A percentile compares a stretch with the other conserved stretches of the same genome.
These are phyloP conservation scores for Antheraea mylitta DNA, from an alignment of 1,140 invertebrate genomes.

Conservation along the genomic window DNA sequence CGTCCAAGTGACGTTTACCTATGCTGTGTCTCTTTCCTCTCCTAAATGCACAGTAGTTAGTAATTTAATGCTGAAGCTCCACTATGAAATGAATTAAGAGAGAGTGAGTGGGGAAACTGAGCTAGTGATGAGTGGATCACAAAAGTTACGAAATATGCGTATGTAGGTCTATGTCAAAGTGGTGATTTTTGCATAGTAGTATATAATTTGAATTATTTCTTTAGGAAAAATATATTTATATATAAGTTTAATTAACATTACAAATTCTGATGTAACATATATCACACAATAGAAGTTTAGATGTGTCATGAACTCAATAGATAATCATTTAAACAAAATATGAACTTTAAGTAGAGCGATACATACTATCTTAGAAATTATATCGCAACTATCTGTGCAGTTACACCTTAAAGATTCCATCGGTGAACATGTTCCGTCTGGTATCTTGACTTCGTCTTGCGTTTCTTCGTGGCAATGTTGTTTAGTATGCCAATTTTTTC, in stretches of 20 bases:
- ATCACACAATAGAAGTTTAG: too few species aligned
- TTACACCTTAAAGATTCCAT: slow-evolving; percentile 39
- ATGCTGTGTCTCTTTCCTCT: slow-evolving; percentile 28
- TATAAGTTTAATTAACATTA: too few species aligned
- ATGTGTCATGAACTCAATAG: too few species aligned
- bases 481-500: slow-evolving; percentile 63
- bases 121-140: background rate
- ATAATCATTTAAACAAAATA: too few species aligned
- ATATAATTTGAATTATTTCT: too few species aligned
- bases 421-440: slow-evolving; percentile 68
- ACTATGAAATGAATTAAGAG: background rate
- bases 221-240: too few species aligned
- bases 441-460: slow-evolving; percentile 55
- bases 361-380: background rate
- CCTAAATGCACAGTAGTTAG: slow-evolving; percentile 70
- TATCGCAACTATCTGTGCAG: background rate
- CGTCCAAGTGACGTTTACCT: slow-evolving; percentile 10
- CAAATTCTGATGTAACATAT: too few species aligned
- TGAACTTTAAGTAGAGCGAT: background rate
- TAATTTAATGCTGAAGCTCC: slow-evolving; percentile 21
- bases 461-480: slow-evolving; percentile 55
- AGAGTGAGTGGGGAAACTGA: background rate
- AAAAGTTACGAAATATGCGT: background rate
- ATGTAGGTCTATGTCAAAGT: background rate
- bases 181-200: background rate